Conservation (phyloP, 2,888 invertebrate genomes). For the Acronicta leporina region DNA sequence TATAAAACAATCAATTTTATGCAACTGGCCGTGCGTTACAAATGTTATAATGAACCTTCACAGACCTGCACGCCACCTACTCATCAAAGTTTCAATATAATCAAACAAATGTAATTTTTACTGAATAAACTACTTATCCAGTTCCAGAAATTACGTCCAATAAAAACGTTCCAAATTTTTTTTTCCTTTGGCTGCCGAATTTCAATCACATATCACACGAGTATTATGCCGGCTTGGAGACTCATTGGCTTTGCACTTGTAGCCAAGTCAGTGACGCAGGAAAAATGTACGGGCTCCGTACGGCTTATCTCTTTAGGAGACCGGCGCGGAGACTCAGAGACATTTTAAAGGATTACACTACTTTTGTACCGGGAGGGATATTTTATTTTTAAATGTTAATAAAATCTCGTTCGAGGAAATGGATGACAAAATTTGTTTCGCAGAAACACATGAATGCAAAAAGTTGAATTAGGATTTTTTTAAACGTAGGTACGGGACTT, state of each 20-base stretch:
- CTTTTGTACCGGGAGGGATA: constrained; percentile 28
- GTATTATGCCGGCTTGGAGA: constrained; percentile 23
- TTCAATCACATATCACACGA: constrained; percentile 25
- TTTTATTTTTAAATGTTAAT: constrained; percentile 34
- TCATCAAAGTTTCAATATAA: no score
- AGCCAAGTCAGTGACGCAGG: constrained; percentile 44
- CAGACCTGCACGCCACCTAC: no score
- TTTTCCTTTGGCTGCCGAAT: no score
- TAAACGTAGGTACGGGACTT: no score
- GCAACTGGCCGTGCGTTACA: no score
- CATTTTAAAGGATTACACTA: constrained; percentile 59
- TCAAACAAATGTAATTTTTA: no score
- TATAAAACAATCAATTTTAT: no score
- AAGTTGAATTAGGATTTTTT: no score
- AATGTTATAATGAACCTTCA: no score
- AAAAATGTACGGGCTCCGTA: constrained; percentile 61
- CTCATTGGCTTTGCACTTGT: constrained; percentile 51
- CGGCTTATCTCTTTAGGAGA: constrained; percentile 69
- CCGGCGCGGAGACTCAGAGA: constrained; percentile 52
- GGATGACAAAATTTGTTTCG: constrained; percentile 3
- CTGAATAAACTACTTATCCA: no score
- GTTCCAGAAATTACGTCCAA: background rate
- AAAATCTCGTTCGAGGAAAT: background rate
- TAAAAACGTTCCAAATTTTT: background rate
- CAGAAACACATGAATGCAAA: no score